Conservation (phyloP, 2,888 invertebrate genomes). For the Polyploca ridens region DNA sequence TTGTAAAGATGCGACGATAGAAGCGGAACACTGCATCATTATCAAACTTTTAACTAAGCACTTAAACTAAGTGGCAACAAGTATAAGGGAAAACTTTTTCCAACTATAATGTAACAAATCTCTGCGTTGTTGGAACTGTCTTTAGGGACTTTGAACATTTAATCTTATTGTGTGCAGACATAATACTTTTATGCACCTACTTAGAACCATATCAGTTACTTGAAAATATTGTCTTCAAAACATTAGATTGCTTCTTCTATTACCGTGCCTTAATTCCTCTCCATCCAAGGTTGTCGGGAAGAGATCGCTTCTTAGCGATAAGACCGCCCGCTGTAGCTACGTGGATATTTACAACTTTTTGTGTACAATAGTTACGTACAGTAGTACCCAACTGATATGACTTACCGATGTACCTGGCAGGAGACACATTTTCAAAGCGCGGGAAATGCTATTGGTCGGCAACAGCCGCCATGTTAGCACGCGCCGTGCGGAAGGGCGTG, state of each 20-base stretch:
- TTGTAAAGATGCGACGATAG: constrained; percentile 12
- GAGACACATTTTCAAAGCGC: too few relatives aligned
- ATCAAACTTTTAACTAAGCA: constrained; percentile 32
- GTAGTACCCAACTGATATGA: too few relatives aligned
- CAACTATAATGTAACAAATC: constrained; percentile 13
- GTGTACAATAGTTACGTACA: too few relatives aligned
- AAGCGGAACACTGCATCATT: constrained; percentile 21
- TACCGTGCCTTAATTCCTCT: too few relatives aligned
- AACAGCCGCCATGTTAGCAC: too few relatives aligned
- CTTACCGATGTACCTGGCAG: too few relatives aligned
- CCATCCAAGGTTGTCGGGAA: too few relatives aligned
- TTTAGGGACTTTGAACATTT: background rate
- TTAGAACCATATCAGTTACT: background rate
- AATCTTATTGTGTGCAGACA: constrained; percentile 6
- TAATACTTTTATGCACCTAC: background rate
- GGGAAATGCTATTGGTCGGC: too few relatives aligned
- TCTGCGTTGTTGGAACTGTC: background rate
- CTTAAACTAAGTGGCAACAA: constrained; percentile 21
- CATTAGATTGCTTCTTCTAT: background rate
- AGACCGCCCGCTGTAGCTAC: too few relatives aligned
- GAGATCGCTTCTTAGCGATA: too few relatives aligned
- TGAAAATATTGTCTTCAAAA: background rate
- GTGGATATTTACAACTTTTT: too few relatives aligned
- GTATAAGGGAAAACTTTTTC: constrained; percentile 10
- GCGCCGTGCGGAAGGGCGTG: too few relatives aligned